Evolutionary conservation across 2,113 vertebrate genomes (phyloP), one percentile per base, ranked within the genome.

Genomic region (Dasyornis broadbenti): DNA sequence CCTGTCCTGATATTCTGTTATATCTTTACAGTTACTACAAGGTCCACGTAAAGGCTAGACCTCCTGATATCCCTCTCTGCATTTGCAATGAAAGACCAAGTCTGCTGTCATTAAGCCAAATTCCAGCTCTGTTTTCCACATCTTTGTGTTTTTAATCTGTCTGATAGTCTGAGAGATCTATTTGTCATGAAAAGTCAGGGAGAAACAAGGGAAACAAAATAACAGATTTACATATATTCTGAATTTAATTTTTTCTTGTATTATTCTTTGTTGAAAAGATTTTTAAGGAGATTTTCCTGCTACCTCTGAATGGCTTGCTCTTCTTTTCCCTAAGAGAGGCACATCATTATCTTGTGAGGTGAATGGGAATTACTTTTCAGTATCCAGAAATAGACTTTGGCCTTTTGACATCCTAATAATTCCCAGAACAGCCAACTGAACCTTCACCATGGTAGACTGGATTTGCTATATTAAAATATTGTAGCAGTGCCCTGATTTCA

Each of bases 351-450:
- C 5, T 5, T 31, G 24, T 11, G 80, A 75, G 39, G 60, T 89
- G 63, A 86, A 77, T 45, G 65, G 57, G 70, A 88, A 82, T 92
- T 82, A 33, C 59, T 77, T 82, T 65, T 70, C 52, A 27, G 61
- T 40, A 61, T 82, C 57, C 70, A 94, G 70, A 76, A 92, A 71
- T 54, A 92, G 94, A 57, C 7, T 23, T 52, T 89, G 50, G 78
- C 61, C 84, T 94, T 91, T 80, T 90, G 87, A 47, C 89, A 76
- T 82, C 45, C 61, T 65, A 45, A 39, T 85, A 76, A 88, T 89
- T 97, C 87, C 84, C 75, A 53, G 70, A 73, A 66, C 16, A 91
- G 66, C 52, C 78, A 77, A 50, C 37, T 89, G 93, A 94, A 92
- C 90, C 91, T 92, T 95, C 66, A 87, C 94, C 93, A 79, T 0